Conservation (phyloP, 1,140 invertebrate species). For the Drosophila pachea region DNA sequence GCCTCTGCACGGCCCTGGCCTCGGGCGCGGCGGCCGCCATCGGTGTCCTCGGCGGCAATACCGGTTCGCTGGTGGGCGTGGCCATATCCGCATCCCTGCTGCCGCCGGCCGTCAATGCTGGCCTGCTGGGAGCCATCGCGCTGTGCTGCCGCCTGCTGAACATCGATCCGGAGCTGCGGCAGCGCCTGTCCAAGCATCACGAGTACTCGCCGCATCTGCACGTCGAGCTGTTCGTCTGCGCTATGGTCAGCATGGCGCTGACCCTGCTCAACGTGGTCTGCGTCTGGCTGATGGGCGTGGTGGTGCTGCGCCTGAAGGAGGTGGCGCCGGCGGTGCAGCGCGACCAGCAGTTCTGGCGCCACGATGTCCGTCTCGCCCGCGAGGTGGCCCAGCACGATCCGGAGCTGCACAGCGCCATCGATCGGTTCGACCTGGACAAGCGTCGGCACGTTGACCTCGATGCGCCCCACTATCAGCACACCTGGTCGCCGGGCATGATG, state of each 20-base stretch:
- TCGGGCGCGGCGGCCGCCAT: slow-evolving; percentile 87
- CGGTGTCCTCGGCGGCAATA: slow-evolving; percentile 85
- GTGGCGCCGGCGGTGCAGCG: slow-evolving; percentile 81
- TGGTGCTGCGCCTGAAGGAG: slow-evolving; percentile 88
- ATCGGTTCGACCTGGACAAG: slow-evolving; percentile 42
- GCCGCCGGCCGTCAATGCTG: slow-evolving; percentile 88
- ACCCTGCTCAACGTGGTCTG: slow-evolving; percentile 86
- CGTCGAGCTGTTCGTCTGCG: slow-evolving; percentile 82
- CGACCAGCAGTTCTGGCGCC: slow-evolving; percentile 82
- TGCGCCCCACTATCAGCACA: slow-evolving; percentile 39
- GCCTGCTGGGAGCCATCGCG: slow-evolving; percentile 84
- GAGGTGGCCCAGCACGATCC: slow-evolving; percentile 55
- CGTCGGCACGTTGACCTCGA: slow-evolving; percentile 24
- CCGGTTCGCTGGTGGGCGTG: slow-evolving; percentile 87
- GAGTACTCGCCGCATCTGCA: slow-evolving; percentile 80
- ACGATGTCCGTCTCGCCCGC: slow-evolving; percentile 83
- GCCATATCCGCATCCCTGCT: slow-evolving; percentile 88
- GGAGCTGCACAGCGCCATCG: slow-evolving; percentile 56
- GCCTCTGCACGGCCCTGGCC: slow-evolving; percentile 83
- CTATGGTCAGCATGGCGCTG: slow-evolving; percentile 83
- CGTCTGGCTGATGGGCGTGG: slow-evolving; percentile 84
- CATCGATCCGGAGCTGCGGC: slow-evolving; percentile 61
- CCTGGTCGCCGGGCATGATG: slow-evolving; percentile 42
- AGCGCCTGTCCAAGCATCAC: slow-evolving; percentile 58
- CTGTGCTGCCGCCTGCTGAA: slow-evolving; percentile 78